A percentile compares a stretch with the other conserved stretches of the same genome.
Conservation (phyloP, 1,140 invertebrate genomes). For the Euschistus heros region DNA sequence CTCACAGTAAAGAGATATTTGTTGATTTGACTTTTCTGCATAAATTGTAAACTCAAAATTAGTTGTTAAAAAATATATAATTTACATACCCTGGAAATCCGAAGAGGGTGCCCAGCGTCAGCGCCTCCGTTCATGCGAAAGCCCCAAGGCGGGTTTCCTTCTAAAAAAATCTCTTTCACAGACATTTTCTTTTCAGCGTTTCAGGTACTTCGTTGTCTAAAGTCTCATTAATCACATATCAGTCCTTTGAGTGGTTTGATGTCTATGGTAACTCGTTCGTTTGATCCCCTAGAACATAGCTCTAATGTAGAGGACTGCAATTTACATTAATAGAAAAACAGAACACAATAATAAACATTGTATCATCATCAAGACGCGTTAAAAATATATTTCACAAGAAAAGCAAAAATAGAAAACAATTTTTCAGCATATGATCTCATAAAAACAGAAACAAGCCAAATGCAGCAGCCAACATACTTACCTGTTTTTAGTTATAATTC, state of each 20-base stretch:
- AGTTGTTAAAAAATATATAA: slow-evolving; percentile 4
- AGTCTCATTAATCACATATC: slow-evolving; percentile 22
- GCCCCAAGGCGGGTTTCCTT: slow-evolving; percentile 78
- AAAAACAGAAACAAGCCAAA: background rate
- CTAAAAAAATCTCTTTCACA: slow-evolving; percentile 55
- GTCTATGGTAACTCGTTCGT: slow-evolving; percentile 11
- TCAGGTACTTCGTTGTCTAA: slow-evolving; percentile 20
- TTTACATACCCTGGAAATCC: slow-evolving; percentile 64
- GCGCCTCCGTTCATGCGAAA: slow-evolving; percentile 75
- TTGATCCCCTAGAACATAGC: background rate
- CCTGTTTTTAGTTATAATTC: no score
- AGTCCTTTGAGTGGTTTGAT: background rate
- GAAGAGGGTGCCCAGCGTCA: slow-evolving; percentile 59
- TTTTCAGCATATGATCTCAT: slow-evolving; percentile 2
- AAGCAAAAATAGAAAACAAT: slow-evolving; percentile 12
- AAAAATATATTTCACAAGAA: slow-evolving; percentile 14
- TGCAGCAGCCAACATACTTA: background rate
- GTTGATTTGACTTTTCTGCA: background rate
- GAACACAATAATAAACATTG: background rate
- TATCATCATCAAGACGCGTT: background rate
- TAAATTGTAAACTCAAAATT: background rate
- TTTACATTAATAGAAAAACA: background rate
- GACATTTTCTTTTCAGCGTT: slow-evolving; percentile 40
- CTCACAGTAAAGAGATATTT: no score
- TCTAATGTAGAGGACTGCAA: background rate